Evolutionary conservation across 2,797 vertebrate genomes (phyloP).

Genomic region (Mycteria americana): DNA sequence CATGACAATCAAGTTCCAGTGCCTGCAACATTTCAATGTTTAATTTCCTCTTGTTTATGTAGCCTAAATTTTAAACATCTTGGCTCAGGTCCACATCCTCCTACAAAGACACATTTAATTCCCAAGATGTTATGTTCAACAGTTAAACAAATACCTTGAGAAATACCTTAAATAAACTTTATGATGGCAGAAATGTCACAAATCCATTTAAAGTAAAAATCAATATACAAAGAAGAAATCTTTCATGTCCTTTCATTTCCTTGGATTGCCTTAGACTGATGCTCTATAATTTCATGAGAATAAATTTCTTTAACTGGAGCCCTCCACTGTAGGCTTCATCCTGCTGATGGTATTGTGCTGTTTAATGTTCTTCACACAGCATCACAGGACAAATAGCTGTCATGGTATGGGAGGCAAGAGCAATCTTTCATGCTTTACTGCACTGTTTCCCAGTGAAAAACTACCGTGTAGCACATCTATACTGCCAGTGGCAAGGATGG

Average conservation of each 20-base stretch:
- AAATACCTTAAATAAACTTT: not conserved
- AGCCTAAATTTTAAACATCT: not conserved
- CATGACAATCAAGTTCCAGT: not conserved
- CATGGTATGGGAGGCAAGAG: not conserved
- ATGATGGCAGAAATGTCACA: not conserved
- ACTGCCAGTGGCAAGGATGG: not conserved
- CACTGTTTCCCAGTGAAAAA: not conserved
- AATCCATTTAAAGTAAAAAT: conserved; percentile 15
- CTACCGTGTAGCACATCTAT: not conserved
- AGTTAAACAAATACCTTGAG: not conserved
- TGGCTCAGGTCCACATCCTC: not conserved
- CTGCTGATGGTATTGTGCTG: not conserved
- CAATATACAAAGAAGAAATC: not conserved
- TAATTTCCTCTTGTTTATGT: not conserved
- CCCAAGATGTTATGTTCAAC: not conserved
- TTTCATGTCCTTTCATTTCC: not conserved
- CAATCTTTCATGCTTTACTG: not conserved
- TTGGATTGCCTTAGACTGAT: not conserved
- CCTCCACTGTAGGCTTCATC: not conserved
- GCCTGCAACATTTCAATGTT: not conserved
- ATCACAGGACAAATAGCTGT: not conserved
- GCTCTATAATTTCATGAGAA: not conserved
- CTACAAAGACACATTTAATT: not conserved
- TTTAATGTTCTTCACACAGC: not conserved
- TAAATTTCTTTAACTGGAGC: not conserved